Evolutionary conservation across 2,797 vertebrate species (phyloP), one percentile per base, ranked within the genome.

Genomic region (Enteromius afrohamiltoni): DNA sequence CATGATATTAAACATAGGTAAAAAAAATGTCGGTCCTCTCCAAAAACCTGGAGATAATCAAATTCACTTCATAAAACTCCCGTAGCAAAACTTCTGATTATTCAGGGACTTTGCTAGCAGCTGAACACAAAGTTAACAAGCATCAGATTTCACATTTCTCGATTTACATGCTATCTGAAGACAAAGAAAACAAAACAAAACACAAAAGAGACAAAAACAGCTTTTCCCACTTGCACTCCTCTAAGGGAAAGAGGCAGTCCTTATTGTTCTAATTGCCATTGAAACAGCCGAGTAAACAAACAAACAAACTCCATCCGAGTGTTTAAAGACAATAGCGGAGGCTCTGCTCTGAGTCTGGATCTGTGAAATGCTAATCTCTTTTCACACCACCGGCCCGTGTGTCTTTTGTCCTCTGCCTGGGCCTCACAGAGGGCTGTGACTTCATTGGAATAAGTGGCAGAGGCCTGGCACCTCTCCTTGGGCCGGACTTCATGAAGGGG

Each of bases 291-390:
- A 92, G 90, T 90, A 92, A 93, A 93, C 93, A 94, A 93, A 94
- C 93, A 93, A 92, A 94, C 93, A 93, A 92, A 93, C 92, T 92
- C 88, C 87, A 90, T 92, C 90, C 79, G 47, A 92, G 93, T 84
- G 90, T 83, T 90, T 86, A 85, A 92, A 88, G 91, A 91, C 89
- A 93, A 92, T 84, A 69, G 87, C 23, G 65, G 85, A 70, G 29
- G 88, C 64, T 82, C 88, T 74, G 89, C 87, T 85, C 89, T 55
- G 91, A 93, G 94, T 93, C 91, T 82, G 89, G 85, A 93, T 94
- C 90, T 93, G 90, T 91, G 90, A 93, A 91, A 93, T 93, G 93
- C 84, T 93, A 93, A 95, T 94, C 91, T 89, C 87, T 89, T 93
- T 93, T 92, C 89, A 92, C 87, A 87, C 90, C 81, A 77, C 85